Percentiles rank a stretch among this genome's conserved stretches.
These are phyloP conservation scores for Tachyglossus aculeatus DNA, from an alignment of 2,797 vertebrate genomes.

Conservation along the genomic window DNA sequence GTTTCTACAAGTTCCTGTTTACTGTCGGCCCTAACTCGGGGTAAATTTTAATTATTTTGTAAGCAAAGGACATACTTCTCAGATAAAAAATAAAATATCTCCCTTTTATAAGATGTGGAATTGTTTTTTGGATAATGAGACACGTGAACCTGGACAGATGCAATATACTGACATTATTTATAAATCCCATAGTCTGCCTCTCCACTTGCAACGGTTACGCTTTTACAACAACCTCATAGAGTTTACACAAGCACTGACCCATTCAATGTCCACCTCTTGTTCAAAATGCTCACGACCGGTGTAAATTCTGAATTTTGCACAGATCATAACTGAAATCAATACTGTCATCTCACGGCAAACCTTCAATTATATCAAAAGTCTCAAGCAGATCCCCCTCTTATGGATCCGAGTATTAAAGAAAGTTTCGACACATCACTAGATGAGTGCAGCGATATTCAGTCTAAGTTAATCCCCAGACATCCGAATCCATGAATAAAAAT, in stretches of 20 bases:
- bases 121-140: not conserved
- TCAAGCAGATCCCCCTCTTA: constrained; percentile 45
- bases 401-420: constrained; percentile 54
- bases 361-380: constrained; percentile 33
- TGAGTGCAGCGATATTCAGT: constrained; percentile 78
- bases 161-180: not conserved
- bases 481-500: constrained; percentile 87
- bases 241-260: constrained; percentile 14
- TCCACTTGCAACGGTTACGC: not conserved
- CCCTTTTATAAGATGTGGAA: constrained; percentile 17
- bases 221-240: constrained; percentile 25
- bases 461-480: constrained; percentile 82
- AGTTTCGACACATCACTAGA: constrained; percentile 74
- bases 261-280: constrained; percentile 21
- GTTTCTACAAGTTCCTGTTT: too few relatives aligned
- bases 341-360: constrained; percentile 28
- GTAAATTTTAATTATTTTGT: too few relatives aligned
- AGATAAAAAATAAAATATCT: constrained; percentile 3
- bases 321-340: constrained; percentile 34
- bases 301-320: constrained; percentile 2
- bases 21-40: too few relatives aligned
- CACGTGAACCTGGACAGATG: not conserved
- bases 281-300: constrained; percentile 2
- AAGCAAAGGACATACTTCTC: too few relatives aligned
- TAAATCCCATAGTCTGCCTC: not conserved